These are phyloP conservation scores for Phoenoteleia sp. DNA, from an alignment of 2,888 invertebrate genomes.

Conservation along the genomic window DNA sequence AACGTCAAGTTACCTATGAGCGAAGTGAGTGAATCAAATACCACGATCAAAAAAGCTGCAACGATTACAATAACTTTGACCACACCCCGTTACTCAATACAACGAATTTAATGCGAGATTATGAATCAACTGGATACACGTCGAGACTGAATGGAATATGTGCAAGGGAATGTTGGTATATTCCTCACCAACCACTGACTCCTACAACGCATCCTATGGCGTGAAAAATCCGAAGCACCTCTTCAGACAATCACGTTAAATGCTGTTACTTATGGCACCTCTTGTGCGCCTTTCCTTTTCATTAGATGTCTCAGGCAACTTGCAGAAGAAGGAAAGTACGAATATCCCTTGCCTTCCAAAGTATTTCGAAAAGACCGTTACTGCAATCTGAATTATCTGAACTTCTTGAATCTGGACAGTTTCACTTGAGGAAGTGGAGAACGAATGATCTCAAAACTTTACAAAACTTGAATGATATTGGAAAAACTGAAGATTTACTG, in stretches of 20 bases:
- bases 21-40: background rate
- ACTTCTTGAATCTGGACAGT: conserved; percentile 8
- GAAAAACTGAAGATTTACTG: too few relatives aligned
- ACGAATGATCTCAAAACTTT: too few relatives aligned
- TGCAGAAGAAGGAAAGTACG: background rate
- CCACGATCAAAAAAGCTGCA: background rate
- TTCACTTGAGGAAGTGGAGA: background rate
- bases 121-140: too few relatives aligned
- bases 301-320: background rate
- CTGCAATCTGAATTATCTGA: conserved; percentile 15
- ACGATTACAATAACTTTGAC: background rate
- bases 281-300: background rate
- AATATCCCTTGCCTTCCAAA: background rate
- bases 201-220: background rate
- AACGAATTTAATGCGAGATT: too few relatives aligned
- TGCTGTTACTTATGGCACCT: background rate
- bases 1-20: background rate
- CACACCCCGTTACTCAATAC: background rate
- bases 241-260: background rate
- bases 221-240: background rate
- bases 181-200: too few relatives aligned
- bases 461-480: too few relatives aligned
- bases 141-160: too few relatives aligned
- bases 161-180: too few relatives aligned
- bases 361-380: conserved; percentile 69